Percentiles rank a stretch among this genome's conserved stretches.
Conservation (phyloP, 2,113 vertebrate species). For the Macaca nemestrina region DNA sequence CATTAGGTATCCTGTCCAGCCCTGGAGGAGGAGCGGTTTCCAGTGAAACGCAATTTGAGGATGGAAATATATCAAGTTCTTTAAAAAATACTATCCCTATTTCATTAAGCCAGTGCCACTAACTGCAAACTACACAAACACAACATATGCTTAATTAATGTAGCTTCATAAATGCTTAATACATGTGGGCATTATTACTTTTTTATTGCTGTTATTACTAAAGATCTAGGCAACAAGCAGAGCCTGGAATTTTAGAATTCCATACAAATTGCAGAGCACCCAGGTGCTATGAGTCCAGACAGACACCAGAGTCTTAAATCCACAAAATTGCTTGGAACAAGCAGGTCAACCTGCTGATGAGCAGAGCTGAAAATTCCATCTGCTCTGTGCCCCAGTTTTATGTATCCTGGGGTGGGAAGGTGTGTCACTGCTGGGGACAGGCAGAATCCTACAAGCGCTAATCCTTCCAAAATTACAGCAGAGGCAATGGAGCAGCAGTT, state of each 20-base stretch:
- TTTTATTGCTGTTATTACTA: not conserved
- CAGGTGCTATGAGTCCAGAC: not conserved
- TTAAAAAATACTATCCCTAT: slow-evolving; percentile 5
- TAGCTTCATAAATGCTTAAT: not conserved
- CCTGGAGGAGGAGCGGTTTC: not conserved
- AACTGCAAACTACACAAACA: not conserved
- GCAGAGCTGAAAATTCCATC: not conserved
- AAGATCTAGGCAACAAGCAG: not conserved
- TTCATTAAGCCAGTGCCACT: not conserved
- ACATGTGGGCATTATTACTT: not conserved
- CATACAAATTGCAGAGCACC: not conserved
- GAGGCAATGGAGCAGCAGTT: not conserved
- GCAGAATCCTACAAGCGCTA: not conserved
- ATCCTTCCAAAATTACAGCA: not conserved
- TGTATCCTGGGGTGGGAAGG: not conserved
- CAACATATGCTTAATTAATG: not conserved
- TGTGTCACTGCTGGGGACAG: not conserved
- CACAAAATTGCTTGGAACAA: not conserved
- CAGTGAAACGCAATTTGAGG: not conserved
- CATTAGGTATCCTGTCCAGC: not conserved
- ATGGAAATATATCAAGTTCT: not conserved
- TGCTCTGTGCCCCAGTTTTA: not conserved
- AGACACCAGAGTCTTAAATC: not conserved
- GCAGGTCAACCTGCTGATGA: not conserved
- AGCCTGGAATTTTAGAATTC: not conserved